Conservation (phyloP, 2,797 vertebrate species). For the Potorous gilbertii region DNA sequence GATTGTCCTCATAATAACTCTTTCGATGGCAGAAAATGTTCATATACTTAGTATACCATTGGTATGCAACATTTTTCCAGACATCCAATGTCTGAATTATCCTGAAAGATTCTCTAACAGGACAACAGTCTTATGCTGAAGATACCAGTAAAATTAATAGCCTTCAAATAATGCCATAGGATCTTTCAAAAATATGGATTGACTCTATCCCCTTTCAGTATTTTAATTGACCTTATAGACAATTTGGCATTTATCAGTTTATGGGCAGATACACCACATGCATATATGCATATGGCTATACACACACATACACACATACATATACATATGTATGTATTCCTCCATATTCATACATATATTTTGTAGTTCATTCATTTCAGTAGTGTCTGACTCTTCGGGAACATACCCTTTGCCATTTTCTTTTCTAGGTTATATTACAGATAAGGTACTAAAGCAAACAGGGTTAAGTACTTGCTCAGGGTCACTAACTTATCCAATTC, state of each 20-base stretch:
- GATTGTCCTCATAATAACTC: slow-evolving; percentile 26
- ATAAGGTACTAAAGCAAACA: background rate
- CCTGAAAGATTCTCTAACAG: slow-evolving; percentile 35
- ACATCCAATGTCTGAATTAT: slow-evolving; percentile 4
- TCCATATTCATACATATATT: background rate
- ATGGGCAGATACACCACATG: slow-evolving; percentile 66
- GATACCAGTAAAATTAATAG: slow-evolving; percentile 54
- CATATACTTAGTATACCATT: background rate
- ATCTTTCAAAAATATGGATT: slow-evolving; percentile 47
- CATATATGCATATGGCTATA: background rate
- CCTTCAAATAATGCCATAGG: slow-evolving; percentile 46
- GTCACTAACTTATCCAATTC: background rate
- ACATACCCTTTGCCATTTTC: background rate
- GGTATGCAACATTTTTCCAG: background rate
- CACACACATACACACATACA: slow-evolving; percentile 69
- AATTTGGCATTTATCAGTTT: slow-evolving; percentile 70
- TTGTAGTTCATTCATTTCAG: background rate
- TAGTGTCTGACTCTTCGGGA: background rate
- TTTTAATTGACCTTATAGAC: slow-evolving; percentile 68
- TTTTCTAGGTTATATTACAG: background rate
- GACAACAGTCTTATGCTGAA: slow-evolving; percentile 12
- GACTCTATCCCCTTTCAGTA: slow-evolving; percentile 53
- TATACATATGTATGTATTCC: background rate
- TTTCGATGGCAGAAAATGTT: background rate
- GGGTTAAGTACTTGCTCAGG: background rate